These are phyloP conservation scores for Tyto alba DNA, from an alignment of 2,113 vertebrate species.

Conservation along the genomic window DNA sequence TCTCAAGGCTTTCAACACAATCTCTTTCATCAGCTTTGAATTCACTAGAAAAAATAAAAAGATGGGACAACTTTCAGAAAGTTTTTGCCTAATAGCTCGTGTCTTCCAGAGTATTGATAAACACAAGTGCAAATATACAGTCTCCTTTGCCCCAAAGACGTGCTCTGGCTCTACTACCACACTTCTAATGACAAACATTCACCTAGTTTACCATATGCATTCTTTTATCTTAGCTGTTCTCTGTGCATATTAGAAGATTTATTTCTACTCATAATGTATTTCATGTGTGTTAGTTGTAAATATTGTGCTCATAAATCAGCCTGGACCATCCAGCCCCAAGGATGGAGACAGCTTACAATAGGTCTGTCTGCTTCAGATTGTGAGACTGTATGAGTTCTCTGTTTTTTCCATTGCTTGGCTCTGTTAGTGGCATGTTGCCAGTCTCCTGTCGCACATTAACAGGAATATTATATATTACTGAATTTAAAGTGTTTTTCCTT, in stretches of 20 bases:
- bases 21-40: neutral
- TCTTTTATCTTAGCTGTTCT: slow-evolving; percentile 51
- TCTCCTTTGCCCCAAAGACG: neutral
- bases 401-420: slow-evolving; percentile 33
- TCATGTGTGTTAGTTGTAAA: slow-evolving; percentile 61
- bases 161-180: slow-evolving; percentile 33
- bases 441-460: slow-evolving; percentile 33
- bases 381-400: neutral
- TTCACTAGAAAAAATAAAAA: neutral
- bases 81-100: neutral
- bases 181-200: slow-evolving; percentile 43
- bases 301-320: slow-evolving; percentile 47
- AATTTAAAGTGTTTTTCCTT: slow-evolving; percentile 46
- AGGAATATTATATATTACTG: slow-evolving; percentile 1
- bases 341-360: slow-evolving; percentile 38
- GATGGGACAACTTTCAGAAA: neutral
- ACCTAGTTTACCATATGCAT: slow-evolving; percentile 40
- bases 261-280: slow-evolving; percentile 39
- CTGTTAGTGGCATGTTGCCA: neutral
- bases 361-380: slow-evolving; percentile 45
- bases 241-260: slow-evolving; percentile 40
- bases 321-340: slow-evolving; percentile 9
- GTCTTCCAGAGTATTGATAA: slow-evolving; percentile 3
- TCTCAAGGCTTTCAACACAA: neutral
- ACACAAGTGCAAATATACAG: neutral